Base-by-base conservation (phyloP, 2,113 vertebrate genomes). In the Dicaeum eximium region DNA sequence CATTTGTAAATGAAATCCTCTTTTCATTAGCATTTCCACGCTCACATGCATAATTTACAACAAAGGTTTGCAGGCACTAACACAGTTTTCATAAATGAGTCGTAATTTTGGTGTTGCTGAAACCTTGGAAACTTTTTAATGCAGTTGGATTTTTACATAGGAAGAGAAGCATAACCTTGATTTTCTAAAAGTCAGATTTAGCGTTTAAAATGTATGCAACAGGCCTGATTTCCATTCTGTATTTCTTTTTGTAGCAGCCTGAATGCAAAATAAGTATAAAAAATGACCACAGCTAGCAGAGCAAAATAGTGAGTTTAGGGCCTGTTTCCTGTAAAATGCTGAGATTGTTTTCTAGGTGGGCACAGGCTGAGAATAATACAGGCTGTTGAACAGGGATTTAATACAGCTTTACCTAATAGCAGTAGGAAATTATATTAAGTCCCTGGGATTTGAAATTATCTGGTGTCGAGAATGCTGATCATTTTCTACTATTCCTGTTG, bases 11-110 rank as follows among this genome's bases (percentile, higher is more conserved):
- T 96, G 77, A 97, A 97, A 95, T 95, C 87, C 54, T 95, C 87
- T 95, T 96, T 97, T 97, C 95, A 97, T 97, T 97, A 97, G 94
- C 93, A 97, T 97, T 96, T 91, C 88, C 90, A 67, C 93, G 77
- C 80, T 96, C 21, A 27, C 85, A 93, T 95, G 89, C 91, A 97
- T 97, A 96, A 97, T 97, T 97, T 97, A 96, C 44, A 21, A 48
- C 87, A 89, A 74, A 95, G 90, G 65, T 96, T 96, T 96, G 91
- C 58, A 96, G 90, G 79, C 95, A 97, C 91, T 96, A 93, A 92
- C 82, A 84, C 24, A 70, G 75, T 89, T 93, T 93, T 96, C 93
- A 92, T 91, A 95, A 96, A 97, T 97, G 95, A 95, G 69, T 37
- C 2, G 35, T 91, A 96, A 97, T 97, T 96, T 94, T 95, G 95